These are phyloP conservation scores for Muscicapa comitata DNA, from an alignment of 2,797 vertebrate species.

Conservation along the genomic window DNA sequence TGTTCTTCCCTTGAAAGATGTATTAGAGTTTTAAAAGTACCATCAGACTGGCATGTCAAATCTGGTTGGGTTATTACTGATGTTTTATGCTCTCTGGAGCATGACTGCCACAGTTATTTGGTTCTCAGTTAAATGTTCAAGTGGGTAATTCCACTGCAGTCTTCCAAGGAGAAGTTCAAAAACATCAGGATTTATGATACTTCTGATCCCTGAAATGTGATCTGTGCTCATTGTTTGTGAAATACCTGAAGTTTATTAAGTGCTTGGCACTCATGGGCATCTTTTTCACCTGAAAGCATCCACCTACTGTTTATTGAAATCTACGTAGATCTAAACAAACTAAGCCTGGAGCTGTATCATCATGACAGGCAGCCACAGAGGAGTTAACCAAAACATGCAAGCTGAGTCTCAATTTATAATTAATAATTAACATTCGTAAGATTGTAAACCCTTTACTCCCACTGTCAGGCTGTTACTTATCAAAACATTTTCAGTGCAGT, in stretches of 20 bases:
- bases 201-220: not conserved
- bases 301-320: not conserved
- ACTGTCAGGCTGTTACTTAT: not conserved
- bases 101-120: constrained; percentile 33
- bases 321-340: not conserved
- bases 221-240: not conserved
- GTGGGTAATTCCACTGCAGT: not conserved
- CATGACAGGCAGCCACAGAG: not conserved
- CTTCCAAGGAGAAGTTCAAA: not conserved
- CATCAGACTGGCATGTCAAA: not conserved
- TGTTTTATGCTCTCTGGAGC: constrained; percentile 41
- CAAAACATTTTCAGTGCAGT: not conserved
- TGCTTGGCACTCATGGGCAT: not conserved
- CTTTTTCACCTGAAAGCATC: not conserved
- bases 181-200: not conserved
- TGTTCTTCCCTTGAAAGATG: not conserved
- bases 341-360: not conserved
- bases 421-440: not conserved
- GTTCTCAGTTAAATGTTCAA: not conserved
- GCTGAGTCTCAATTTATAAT: not conserved
- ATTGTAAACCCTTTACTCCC: not conserved
- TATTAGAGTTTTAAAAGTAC: not conserved
- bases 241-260: constrained; percentile 2
- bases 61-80: not conserved
- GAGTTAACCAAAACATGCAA: not conserved